Base-by-base conservation (phyloP, 2,888 invertebrate genomes). In the Hypena proboscidalis region DNA sequence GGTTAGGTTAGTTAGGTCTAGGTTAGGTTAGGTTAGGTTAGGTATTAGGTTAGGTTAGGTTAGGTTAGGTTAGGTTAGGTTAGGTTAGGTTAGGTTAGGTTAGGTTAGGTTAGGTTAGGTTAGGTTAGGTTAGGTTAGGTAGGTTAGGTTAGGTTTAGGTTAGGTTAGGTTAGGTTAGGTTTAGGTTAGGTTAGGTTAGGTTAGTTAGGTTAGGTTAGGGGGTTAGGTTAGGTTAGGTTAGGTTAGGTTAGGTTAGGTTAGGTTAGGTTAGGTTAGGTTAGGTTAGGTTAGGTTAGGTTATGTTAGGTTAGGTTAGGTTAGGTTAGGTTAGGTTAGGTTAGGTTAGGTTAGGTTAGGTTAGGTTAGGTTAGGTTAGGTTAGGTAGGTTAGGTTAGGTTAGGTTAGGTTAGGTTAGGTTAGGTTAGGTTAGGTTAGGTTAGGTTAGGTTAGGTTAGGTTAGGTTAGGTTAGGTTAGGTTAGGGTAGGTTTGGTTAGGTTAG, bases 311-410 rank as follows among this genome's bases (percentile, higher is more conserved):
- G 52, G 52, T 53, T 57, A 45, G 54, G 52, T 55, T 54, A 52
- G 55, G 53, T 56, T 56, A 46, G 51, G 53, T 51, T 54, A 50
- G 52, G 56, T 54, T 56, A 53, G 55, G 50, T 52, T 58, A 49
- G 51, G 51, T 46, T 58, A 45, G 47, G 53, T 46, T 59, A 50
- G 58, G 58, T 55, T 52, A 49, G 52, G 49, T 53, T 52, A 49
- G 54, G 52, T 52, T 58, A 49, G 54, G 54, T 51, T 54, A 51
- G 54, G 58, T 51, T 54, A 48, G 53, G 57, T 58, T 58, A 50
- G 58, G 55, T 54, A 48, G 53, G 57, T 58, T 58, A 50, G 58
- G 55, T 52, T 58, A 51, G 54, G 58, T 55, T 58, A 52, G 58
- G 55, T 50, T 50, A 42, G 51, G 39, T 47, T 46, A 35, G 51